A percentile compares a stretch with the other conserved stretches of the same genome.
phyloP scores from a whole-genome alignment of 35 echinoderm and acorn worm species.

The Ophioderma brevispina region DNA sequence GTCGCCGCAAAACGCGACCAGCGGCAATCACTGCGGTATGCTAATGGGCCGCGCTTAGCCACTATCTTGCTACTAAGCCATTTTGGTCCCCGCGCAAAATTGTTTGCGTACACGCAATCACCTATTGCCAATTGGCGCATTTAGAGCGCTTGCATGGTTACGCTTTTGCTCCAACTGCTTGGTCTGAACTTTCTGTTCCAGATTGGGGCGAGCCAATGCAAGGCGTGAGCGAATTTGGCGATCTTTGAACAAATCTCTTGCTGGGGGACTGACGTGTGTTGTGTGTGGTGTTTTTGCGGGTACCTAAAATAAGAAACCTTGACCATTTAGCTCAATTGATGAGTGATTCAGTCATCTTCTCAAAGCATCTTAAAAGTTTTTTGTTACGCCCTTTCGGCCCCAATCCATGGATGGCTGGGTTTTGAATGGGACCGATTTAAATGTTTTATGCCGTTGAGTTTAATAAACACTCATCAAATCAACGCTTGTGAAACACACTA shows the following conservation, averaged over 20 bases:
- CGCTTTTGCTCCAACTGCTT: slow-evolving; percentile 25
- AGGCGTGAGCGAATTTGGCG: background rate
- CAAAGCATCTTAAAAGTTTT: slow-evolving; percentile 28
- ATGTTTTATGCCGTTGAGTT: slow-evolving; percentile 66
- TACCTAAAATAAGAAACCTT: slow-evolving; percentile 48
- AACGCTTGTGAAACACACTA: slow-evolving; percentile 48
- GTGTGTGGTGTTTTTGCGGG: slow-evolving; percentile 58
- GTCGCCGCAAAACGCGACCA: background rate
- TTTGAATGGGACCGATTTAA: slow-evolving; percentile 2
- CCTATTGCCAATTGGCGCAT: slow-evolving; percentile 32
- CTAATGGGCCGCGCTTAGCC: slow-evolving; percentile 21
- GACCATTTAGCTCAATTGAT: slow-evolving; percentile 54
- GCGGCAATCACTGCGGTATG: background rate
- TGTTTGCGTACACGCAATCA: slow-evolving; percentile 28
- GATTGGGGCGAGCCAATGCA: slow-evolving; percentile 27
- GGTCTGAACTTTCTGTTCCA: slow-evolving; percentile 5
- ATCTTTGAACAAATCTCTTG: slow-evolving; percentile 55
- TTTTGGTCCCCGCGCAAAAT: slow-evolving; percentile 13
- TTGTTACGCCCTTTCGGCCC: slow-evolving; percentile 60
- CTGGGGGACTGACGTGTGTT: slow-evolving; percentile 48
- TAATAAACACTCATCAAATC: slow-evolving; percentile 39
- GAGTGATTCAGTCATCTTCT: slow-evolving; percentile 30
- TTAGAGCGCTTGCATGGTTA: slow-evolving; percentile 11
- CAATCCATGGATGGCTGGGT: slow-evolving; percentile 61
- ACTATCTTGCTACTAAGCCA: slow-evolving; percentile 30